Conservation (phyloP, 2,113 vertebrate species). For the Sinocyclocheilus anshuiensis region DNA sequence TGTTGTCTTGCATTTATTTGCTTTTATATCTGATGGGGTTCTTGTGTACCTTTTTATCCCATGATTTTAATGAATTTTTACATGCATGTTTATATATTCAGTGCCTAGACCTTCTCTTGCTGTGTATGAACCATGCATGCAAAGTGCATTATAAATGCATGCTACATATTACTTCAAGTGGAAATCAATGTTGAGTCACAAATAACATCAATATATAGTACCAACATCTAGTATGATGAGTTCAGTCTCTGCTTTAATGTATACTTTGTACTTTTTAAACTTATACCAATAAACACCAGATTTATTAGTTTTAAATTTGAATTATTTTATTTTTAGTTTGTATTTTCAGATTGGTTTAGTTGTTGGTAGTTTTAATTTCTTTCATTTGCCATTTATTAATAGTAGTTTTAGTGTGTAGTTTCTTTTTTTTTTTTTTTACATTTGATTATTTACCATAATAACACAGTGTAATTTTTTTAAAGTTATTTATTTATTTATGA, state of each 20-base stretch:
- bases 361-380: not conserved
- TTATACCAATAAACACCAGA: not conserved
- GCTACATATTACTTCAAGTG: not conserved
- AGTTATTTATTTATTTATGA: too few species aligned
- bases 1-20: constrained; percentile 1
- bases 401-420: too few species aligned
- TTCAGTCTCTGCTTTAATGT: not conserved
- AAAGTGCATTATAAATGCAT: not conserved
- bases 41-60: not conserved
- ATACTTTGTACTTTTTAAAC: not conserved
- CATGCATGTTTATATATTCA: not conserved
- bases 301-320: not conserved
- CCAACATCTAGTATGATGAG: not conserved
- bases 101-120: not conserved
- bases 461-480: too few species aligned
- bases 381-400: not conserved
- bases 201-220: not conserved
- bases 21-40: constrained; percentile 5
- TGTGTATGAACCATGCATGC: not conserved
- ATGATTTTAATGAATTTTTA: not conserved
- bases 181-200: not conserved
- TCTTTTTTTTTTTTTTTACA: not conserved
- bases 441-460: too few species aligned
- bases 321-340: not conserved
- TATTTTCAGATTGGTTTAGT: not conserved